Percentiles rank a stretch among this genome's conserved stretches.
Evolutionary conservation across 2,113 vertebrate genomes (phyloP).

Genomic region (Trogon surrucura): DNA sequence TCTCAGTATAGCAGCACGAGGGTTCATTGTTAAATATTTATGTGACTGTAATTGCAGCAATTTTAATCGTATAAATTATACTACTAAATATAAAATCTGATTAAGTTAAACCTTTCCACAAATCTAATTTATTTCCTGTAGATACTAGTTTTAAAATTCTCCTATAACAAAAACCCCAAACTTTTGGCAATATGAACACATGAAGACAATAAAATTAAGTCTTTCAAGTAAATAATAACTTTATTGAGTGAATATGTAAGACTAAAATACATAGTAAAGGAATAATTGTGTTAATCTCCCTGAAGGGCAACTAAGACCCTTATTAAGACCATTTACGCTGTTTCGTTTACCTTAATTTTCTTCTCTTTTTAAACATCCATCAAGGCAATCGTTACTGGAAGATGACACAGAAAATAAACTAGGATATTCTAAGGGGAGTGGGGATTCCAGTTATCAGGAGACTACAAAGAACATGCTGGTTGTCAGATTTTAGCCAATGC

Average conservation of each 20-base stretch:
- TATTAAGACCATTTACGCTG: neutral
- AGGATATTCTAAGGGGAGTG: neutral
- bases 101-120: neutral
- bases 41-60: neutral
- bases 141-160: neutral
- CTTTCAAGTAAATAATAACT: neutral
- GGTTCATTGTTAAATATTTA: constrained; percentile 39
- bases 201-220: neutral
- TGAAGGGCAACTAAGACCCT: neutral
- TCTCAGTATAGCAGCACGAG: neutral
- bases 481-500: neutral
- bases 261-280: neutral
- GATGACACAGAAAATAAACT: neutral
- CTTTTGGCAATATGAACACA: neutral
- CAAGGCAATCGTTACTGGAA: neutral
- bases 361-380: neutral
- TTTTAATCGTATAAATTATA: constrained; percentile 13
- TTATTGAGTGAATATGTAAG: neutral
- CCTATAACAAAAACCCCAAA: neutral
- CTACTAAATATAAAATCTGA: constrained; percentile 5
- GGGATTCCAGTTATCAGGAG: too few species aligned
- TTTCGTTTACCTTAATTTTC: neutral
- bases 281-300: neutral
- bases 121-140: neutral
- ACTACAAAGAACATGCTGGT: neutral